phyloP scores from a whole-genome alignment of 2,113 vertebrate genomes.

The Lophura nycthemera region DNA sequence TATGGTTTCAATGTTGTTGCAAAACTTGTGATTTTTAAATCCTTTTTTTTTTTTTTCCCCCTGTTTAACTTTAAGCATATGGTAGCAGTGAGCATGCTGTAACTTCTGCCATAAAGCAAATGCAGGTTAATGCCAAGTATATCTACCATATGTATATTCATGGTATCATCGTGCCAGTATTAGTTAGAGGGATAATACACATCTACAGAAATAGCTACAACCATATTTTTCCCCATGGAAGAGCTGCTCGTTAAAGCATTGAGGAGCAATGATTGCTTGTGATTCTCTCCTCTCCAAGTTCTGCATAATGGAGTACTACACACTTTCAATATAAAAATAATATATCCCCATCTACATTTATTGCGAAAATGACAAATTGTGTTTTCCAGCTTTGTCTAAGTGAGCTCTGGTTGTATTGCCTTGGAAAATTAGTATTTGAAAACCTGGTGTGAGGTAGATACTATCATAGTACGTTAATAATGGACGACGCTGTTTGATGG shows the following conservation, averaged over 20 bases:
- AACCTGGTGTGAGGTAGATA: neutral
- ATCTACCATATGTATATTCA: neutral
- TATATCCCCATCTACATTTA: neutral
- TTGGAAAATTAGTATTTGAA: slow-evolving; percentile 1
- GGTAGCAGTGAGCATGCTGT: neutral
- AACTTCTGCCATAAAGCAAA: neutral
- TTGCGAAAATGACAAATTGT: neutral
- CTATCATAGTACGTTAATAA: neutral
- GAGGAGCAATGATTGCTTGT: neutral
- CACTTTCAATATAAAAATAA: neutral
- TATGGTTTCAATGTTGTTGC: neutral
- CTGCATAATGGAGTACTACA: neutral
- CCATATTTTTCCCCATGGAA: neutral
- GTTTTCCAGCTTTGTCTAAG: neutral
- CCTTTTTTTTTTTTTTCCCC: neutral
- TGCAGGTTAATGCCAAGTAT: neutral
- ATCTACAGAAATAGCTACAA: neutral
- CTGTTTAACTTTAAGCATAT: neutral
- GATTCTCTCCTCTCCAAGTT: neutral
- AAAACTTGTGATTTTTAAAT: neutral
- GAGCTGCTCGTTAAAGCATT: neutral
- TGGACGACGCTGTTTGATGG: neutral
- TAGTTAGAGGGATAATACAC: neutral
- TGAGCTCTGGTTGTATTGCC: neutral
- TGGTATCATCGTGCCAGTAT: neutral